A percentile compares a stretch with the other conserved stretches of the same genome.
phyloP scores from a whole-genome alignment of 2,888 invertebrate genomes.

The Kryphioiulus occultus region DNA sequence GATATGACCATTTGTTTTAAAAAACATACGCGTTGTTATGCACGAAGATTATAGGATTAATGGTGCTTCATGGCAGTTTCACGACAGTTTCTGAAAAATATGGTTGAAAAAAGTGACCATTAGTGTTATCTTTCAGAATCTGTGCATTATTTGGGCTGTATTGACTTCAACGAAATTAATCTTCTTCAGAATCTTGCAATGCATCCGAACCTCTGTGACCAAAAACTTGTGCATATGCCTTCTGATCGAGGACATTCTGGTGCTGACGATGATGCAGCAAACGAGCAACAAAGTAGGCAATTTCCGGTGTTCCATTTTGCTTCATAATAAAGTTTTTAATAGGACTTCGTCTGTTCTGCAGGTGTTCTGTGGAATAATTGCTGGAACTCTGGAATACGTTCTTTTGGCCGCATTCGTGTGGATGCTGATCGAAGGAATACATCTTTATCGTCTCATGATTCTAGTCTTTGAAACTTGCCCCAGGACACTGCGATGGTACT shows the following conservation, averaged over 20 bases:
- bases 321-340: background rate
- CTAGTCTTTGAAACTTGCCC: conserved; percentile 63
- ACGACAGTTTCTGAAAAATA: too few relatives aligned
- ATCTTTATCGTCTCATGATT: conserved; percentile 66
- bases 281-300: conserved; percentile 5
- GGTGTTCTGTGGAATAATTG: conserved; percentile 63
- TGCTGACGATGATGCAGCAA: conserved; percentile 32
- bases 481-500: conserved; percentile 2
- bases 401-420: conserved; percentile 65
- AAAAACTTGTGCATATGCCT: conserved; percentile 46
- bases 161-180: background rate
- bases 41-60: too few relatives aligned
- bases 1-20: too few relatives aligned
- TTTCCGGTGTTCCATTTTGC: background rate
- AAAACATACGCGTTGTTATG: too few relatives aligned
- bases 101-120: too few relatives aligned
- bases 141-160: background rate
- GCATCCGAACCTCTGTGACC: conserved; percentile 27
- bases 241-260: background rate
- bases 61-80: too few relatives aligned
- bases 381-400: conserved; percentile 64
- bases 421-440: conserved; percentile 67
- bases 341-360: conserved; percentile 52
- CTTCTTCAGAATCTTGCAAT: background rate
- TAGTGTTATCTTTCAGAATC: too few relatives aligned